These are phyloP conservation scores for Eupithecia tripunctaria DNA, from an alignment of 2,888 invertebrate species.

Conservation along the genomic window DNA sequence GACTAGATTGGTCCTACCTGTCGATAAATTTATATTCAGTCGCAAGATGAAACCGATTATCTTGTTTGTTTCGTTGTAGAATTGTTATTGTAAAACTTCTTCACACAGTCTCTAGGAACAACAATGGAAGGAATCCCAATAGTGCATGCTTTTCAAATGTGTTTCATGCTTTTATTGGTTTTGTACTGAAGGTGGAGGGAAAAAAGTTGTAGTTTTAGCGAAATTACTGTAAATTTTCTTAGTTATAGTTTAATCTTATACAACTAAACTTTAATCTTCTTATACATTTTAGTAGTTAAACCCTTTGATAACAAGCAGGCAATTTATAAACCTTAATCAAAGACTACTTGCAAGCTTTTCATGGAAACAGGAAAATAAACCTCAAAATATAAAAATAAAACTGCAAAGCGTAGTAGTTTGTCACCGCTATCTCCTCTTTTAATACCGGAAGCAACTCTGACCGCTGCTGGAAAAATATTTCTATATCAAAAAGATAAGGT, in stretches of 20 bases:
- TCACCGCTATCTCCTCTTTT: constrained; percentile 28
- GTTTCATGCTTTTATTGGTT: constrained; percentile 18
- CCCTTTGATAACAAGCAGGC: neutral
- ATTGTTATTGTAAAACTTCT: constrained; percentile 62
- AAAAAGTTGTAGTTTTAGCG: constrained; percentile 1
- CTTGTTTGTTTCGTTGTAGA: constrained; percentile 50
- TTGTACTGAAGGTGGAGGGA: constrained; percentile 12
- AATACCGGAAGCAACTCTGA: constrained; percentile 42
- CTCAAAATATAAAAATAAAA: constrained; percentile 10
- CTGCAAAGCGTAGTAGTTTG: constrained; percentile 19
- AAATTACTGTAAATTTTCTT: neutral
- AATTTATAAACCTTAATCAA: neutral
- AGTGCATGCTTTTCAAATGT: constrained; percentile 31
- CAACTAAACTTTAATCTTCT: neutral
- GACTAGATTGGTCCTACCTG: neutral
- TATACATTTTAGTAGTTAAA: neutral
- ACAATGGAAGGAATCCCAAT: constrained; percentile 37
- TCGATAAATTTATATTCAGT: neutral
- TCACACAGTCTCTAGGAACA: constrained; percentile 42
- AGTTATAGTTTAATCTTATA: neutral
- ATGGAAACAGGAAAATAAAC: neutral
- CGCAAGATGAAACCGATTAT: constrained; percentile 45
- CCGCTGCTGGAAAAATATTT: constrained; percentile 61
- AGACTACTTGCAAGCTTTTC: neutral
- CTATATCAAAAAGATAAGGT: constrained; percentile 69